phyloP scores from a whole-genome alignment of 2,888 invertebrate genomes.

The Apamea crenata region DNA sequence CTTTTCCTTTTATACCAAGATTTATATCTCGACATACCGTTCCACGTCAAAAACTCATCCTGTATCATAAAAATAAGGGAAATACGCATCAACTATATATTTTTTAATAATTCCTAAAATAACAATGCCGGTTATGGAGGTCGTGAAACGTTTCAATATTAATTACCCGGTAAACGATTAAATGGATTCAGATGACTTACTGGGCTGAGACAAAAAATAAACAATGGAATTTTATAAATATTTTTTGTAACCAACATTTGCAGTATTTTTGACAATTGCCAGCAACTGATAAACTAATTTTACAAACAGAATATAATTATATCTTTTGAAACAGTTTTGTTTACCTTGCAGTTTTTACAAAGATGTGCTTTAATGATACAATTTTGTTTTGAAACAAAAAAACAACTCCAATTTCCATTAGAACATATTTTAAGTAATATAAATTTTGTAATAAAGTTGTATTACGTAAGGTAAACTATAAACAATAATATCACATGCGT shows the following conservation, averaged over 20 bases:
- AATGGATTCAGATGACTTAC: background rate
- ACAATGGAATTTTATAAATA: background rate
- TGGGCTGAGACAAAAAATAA: background rate
- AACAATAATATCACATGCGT: conserved; percentile 11
- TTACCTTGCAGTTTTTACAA: conserved; percentile 19
- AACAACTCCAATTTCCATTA: background rate
- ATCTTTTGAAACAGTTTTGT: background rate
- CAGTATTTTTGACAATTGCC: conserved; percentile 13
- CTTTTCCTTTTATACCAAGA: no score
- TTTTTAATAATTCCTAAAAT: background rate
- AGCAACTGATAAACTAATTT: conserved; percentile 4
- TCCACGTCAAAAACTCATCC: background rate
- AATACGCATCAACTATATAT: background rate
- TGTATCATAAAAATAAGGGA: conserved; percentile 4
- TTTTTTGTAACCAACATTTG: conserved; percentile 1
- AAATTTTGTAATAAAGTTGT: conserved; percentile 35
- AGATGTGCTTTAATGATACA: background rate
- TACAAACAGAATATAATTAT: background rate
- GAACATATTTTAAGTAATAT: conserved; percentile 26
- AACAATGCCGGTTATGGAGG: background rate
- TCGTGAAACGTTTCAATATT: conserved; percentile 5
- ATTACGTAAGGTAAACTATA: conserved; percentile 33
- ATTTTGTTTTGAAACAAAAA: background rate
- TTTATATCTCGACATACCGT: no score
- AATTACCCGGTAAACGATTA: background rate